phyloP scores from a whole-genome alignment of 2,113 vertebrate species.

The western clawed frog (Xenopus tropicalis) region UCB_Xtro_10.0 CM004451.2:56620501-56621000 shows the following conservation, averaged over 20 bases:
- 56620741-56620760: too few relatives aligned
- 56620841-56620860: constrained; percentile 71
- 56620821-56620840: constrained; percentile 72
- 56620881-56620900: constrained; percentile 85
- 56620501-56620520: constrained; percentile 77
- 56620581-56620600: too few relatives aligned
- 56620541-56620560: constrained; percentile 1
- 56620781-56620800: too few relatives aligned
- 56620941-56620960: constrained; percentile 84
- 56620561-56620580: too few relatives aligned
- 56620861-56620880: constrained; percentile 81
- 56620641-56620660: too few relatives aligned
- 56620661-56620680: too few relatives aligned
- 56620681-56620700: too few relatives aligned
- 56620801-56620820: neutral
- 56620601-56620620: too few relatives aligned
- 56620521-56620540: constrained; percentile 80
- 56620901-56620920: constrained; percentile 72
- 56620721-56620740: too few relatives aligned
- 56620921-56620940: constrained; percentile 84
- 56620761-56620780: too few relatives aligned
- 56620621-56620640: too few relatives aligned
- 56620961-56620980: constrained; percentile 78
- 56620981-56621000: constrained; percentile 82
- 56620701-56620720: too few relatives aligned